These are phyloP conservation scores for Sardinella longiceps DNA, from an alignment of 2,797 vertebrate genomes.

Conservation along the genomic window DNA sequence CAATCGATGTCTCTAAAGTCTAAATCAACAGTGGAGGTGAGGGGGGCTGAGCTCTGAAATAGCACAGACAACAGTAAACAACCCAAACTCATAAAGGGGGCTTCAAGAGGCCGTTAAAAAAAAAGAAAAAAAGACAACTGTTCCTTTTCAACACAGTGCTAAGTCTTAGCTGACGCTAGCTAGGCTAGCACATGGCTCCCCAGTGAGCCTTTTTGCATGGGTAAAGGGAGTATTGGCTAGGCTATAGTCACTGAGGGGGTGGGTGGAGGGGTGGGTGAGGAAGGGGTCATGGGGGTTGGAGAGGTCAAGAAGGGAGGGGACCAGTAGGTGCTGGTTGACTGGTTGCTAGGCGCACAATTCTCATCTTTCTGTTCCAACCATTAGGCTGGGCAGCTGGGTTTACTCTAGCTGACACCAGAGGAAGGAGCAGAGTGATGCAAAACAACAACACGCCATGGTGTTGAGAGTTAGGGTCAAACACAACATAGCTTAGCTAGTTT, in stretches of 20 bases:
- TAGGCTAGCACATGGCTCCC: not conserved
- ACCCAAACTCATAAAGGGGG: constrained; percentile 15
- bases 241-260: not conserved
- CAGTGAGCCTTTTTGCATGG: not conserved
- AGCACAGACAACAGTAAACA: constrained; percentile 5
- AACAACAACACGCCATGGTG: not conserved
- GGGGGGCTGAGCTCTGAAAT: not conserved
- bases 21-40: constrained; percentile 30
- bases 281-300: not conserved
- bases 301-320: not conserved
- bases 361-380: not conserved
- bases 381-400: not conserved
- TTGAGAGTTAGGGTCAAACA: not conserved
- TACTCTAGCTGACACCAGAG: not conserved
- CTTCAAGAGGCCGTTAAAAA: not conserved
- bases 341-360: not conserved
- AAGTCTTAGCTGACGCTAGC: not conserved
- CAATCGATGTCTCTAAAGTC: constrained; percentile 44
- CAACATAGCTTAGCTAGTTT: no score
- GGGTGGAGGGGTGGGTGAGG: no score
- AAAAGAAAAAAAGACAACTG: not conserved
- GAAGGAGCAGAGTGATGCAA: not conserved
- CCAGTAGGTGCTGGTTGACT: not conserved
- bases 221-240: not conserved
- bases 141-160: not conserved